Percentiles rank a stretch among this genome's conserved stretches.
Conservation (phyloP, 1,140 invertebrate species). For the Coenobita brevimanus region DNA sequence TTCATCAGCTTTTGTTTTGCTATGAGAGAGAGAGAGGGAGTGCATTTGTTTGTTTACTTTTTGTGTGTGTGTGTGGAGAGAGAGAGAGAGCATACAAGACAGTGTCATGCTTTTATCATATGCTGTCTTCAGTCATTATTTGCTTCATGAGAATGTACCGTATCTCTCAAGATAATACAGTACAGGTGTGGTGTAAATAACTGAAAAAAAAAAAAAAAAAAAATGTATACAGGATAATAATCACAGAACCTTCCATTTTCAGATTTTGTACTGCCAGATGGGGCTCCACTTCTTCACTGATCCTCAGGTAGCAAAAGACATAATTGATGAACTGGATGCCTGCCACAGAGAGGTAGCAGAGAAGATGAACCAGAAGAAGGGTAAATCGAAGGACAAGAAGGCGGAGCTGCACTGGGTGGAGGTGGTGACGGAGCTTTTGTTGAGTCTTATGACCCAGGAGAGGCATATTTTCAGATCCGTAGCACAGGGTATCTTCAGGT, state of each 20-base stretch:
- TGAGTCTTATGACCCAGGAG: conserved; percentile 26
- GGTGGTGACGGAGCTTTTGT: conserved; percentile 35
- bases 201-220: no score
- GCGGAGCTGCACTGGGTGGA: conserved; percentile 28
- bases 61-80: no score
- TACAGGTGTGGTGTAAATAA: no score
- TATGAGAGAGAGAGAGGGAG: not conserved
- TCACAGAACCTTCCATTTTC: not conserved
- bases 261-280: conserved; percentile 44
- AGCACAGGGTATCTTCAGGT: conserved; percentile 32
- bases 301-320: conserved; percentile 17
- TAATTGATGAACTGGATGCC: conserved; percentile 14
- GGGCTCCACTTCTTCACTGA: conserved; percentile 28
- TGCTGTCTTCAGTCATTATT: no score
- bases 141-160: no score
- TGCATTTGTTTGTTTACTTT: no score
- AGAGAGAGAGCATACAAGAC: no score
- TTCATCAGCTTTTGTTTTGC: not conserved
- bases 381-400: not conserved
- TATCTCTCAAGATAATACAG: no score
- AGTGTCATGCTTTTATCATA: no score
- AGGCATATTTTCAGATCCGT: conserved; percentile 16
- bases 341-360: conserved; percentile 5
- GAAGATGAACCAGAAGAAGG: not conserved
- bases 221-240: no score